A percentile compares a stretch with the other conserved stretches of the same genome.
phyloP scores from a whole-genome alignment of 2,888 invertebrate genomes.

The Drosophila lacicola region DNA sequence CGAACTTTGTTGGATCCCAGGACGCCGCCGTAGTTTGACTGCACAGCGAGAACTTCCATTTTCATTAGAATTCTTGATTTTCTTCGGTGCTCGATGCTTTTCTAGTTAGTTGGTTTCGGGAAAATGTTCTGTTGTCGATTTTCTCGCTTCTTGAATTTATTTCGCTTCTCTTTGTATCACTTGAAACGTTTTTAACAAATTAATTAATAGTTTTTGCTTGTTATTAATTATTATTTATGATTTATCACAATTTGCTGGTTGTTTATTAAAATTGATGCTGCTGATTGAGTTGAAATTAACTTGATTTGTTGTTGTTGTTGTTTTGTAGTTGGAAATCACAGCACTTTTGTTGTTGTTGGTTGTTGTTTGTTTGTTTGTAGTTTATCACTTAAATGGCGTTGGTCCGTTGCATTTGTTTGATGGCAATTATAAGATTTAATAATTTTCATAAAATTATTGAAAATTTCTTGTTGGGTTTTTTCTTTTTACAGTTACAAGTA shows the following conservation, averaged over 20 bases:
- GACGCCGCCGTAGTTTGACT: constrained; percentile 70
- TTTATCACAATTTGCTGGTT: constrained; percentile 79
- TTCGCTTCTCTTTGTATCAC: constrained; percentile 60
- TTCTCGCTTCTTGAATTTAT: constrained; percentile 27
- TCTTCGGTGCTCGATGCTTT: not conserved
- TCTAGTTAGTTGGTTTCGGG: not conserved
- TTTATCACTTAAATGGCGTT: constrained; percentile 82
- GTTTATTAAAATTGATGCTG: constrained; percentile 44
- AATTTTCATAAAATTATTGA: constrained; percentile 65
- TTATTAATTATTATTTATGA: constrained; percentile 37
- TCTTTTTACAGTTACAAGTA: constrained; percentile 51
- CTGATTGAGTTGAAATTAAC: constrained; percentile 69
- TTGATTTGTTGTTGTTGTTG: constrained; percentile 56
- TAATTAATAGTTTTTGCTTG: constrained; percentile 52
- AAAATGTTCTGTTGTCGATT: constrained; percentile 47
- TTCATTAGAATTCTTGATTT: constrained; percentile 63
- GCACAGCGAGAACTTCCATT: constrained; percentile 76
- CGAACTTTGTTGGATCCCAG: constrained; percentile 78
- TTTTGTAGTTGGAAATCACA: constrained; percentile 81
- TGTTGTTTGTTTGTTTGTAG: constrained; percentile 57
- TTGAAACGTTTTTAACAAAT: constrained; percentile 52
- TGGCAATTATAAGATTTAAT: constrained; percentile 69
- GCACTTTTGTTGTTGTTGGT: constrained; percentile 74
- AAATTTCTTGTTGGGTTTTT: constrained; percentile 24
- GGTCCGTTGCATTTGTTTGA: constrained; percentile 81